Evolutionary conservation across 2,888 invertebrate genomes (phyloP), one percentile per base, ranked within the genome.

Genomic region (Tipula lateralis): DNA sequence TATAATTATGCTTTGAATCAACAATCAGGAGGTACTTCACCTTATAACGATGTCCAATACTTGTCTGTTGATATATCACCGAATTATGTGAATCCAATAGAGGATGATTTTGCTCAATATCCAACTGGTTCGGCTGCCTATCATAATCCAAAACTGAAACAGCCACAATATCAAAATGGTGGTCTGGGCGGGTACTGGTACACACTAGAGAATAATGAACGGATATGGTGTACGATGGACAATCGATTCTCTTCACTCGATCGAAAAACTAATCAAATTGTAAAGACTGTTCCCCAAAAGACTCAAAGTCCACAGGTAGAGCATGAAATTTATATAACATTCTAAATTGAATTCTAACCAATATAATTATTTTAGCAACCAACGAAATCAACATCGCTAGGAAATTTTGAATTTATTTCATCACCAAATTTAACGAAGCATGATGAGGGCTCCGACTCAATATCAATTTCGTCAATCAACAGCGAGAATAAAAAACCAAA

Each of bases 401-500:
- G 86, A 0, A 87, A 86, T 84, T 87, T 87, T 84, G 87, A 87
- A 85, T 82, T 86, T 39, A 86, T 87, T 24, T 19, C 36, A 2
- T 19, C 29, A 2, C 80, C 16, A 29, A 84, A 85, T 83, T 7
- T 66, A 6, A 7, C 66, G 9, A 66, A 66, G 9, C 19, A 66
- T 9, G 85, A 87, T 80, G 86, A 86, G 13, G 30, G 83, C 24
- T 30, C 84, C 39, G 90, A 90, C 85, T 88, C 89, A 85, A 87
- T 89, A n/a, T 89, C 90, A 0, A 86, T 89, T 30, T 88, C 88
- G 7, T 89, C 90, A 1, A 87, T 87, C 12, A 88, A 87, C 83
- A 88, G 87, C 34, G 89, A 88, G 82, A 90, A 88, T 84, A 89
- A 89, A 86, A 86, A 87, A 44, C 85, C 86, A 13, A 90, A 89